Base-by-base conservation (phyloP, 1,140 invertebrate genomes). In the Bemisia tabaci region DNA sequence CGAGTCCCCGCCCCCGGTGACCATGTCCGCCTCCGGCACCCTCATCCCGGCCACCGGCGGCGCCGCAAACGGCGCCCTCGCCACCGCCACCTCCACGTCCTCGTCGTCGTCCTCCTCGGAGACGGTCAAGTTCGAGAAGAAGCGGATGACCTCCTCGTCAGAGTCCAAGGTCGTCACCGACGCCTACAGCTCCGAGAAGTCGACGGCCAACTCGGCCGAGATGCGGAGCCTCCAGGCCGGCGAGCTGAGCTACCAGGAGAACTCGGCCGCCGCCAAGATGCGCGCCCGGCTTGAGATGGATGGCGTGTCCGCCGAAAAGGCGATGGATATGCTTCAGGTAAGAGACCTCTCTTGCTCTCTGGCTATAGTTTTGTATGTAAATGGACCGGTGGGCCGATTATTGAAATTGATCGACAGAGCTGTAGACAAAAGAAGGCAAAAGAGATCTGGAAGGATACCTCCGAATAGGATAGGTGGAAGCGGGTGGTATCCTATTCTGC, bases 151-250 rank as follows among this genome's bases (percentile, higher is more conserved):
- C 26, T 89, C 88, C 25, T 86, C 88, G 2, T 88, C 86, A 17
- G 90, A 88, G 69, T 89, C 88, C 1, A 88, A 90, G 74, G 81
- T 90, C 12, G 82, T 90, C n/a, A 87, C 87, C 59, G 90, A 92
- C 73, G 87, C 87, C 63, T 90, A 87, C 74, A 91, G 87, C 77
- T 85, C 88, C 2, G 90, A 92, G 71, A 86, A 72, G 79, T 79
- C 74, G 76, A 81, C 80, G 1, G 83, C 87, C n/a, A 91, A 91
- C 74, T 84, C 84, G 22, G 86, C 89, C 5, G 87, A 90, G 77
- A 85, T 86, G 81, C 87, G 89, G 74, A 83, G 85, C 22, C 73
- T 94, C 61, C 87, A 92, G 72, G 81, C 90, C 9, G 87, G 87
- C 1, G 90, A 92, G 72, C 76, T 92, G 60, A 88, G 85, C 39